Conservation (phyloP, 1,140 invertebrate genomes). For the Chionoecetes opilio region DNA sequence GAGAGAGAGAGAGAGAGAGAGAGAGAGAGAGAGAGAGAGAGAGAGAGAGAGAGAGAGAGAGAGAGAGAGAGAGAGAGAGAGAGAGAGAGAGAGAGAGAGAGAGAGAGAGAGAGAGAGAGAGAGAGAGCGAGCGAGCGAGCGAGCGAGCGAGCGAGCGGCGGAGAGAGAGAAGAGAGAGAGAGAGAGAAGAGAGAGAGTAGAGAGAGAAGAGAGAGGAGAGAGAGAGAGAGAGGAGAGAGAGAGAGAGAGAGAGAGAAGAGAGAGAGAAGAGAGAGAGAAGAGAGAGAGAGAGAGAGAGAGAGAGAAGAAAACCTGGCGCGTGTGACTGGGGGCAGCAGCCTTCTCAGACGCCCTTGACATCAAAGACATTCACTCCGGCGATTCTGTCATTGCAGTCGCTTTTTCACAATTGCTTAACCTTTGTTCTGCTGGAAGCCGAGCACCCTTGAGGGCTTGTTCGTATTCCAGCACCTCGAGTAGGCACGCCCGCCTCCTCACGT, state of each 20-base stretch:
- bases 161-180: neutral
- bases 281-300: constrained; percentile 33
- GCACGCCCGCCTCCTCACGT: constrained; percentile 55
- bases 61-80: constrained; percentile 36
- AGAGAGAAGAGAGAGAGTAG: neutral
- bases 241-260: neutral
- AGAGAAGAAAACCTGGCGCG: neutral
- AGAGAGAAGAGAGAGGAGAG: neutral
- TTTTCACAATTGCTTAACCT: constrained; percentile 77
- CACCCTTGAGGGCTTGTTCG: constrained; percentile 54
- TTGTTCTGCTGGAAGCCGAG: constrained; percentile 73
- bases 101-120: neutral
- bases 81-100: constrained; percentile 1
- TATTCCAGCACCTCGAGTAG: constrained; percentile 46
- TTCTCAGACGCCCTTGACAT: constrained; percentile 55
- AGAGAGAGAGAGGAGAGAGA: neutral
- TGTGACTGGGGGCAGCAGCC: constrained; percentile 42
- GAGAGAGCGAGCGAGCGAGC: neutral
- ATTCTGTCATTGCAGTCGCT: constrained; percentile 76
- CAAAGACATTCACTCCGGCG: constrained; percentile 67
- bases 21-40: neutral
- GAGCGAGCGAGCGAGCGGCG: neutral
- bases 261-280: neutral
- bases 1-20: neutral
- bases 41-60: neutral